A percentile compares a stretch with the other conserved stretches of the same genome.
phyloP scores from a whole-genome alignment of 2,113 vertebrate genomes.

The Apaloderma vittatum region DNA sequence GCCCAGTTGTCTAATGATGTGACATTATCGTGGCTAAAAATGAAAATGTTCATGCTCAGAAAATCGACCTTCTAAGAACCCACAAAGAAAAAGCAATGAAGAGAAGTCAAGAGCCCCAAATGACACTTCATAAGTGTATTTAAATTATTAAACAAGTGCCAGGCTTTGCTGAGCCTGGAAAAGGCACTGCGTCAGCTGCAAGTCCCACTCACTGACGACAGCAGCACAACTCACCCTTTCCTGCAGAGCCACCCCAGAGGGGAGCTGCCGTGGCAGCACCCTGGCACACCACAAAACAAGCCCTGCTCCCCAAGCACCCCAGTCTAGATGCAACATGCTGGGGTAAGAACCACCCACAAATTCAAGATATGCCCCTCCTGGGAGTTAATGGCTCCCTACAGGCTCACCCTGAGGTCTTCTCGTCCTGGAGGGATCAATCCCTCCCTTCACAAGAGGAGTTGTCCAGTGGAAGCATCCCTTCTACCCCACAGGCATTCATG shows the following conservation, averaged over 20 bases:
- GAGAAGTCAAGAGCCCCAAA: background rate
- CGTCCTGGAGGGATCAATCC: background rate
- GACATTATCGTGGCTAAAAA: background rate
- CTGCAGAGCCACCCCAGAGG: background rate
- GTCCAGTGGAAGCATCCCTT: background rate
- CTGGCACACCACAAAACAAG: background rate
- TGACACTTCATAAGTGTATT: background rate
- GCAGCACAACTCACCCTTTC: background rate
- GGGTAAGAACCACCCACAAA: background rate
- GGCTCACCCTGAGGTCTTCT: background rate
- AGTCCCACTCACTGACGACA: fast-evolving
- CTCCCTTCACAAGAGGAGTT: background rate
- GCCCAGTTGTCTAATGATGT: background rate
- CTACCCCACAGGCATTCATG: background rate
- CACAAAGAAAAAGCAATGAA: background rate
- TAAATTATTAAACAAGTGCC: background rate
- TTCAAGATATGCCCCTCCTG: background rate
- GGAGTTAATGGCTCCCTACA: background rate
- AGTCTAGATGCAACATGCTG: fast-evolving
- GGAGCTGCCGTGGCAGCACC: background rate
- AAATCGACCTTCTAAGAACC: background rate
- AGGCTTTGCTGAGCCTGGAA: background rate
- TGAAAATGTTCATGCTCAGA: background rate
- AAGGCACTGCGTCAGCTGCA: background rate
- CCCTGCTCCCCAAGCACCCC: background rate